These are phyloP conservation scores for Cryptocephalus moraei DNA, from an alignment of 2,888 invertebrate species.

Conservation along the genomic window DNA sequence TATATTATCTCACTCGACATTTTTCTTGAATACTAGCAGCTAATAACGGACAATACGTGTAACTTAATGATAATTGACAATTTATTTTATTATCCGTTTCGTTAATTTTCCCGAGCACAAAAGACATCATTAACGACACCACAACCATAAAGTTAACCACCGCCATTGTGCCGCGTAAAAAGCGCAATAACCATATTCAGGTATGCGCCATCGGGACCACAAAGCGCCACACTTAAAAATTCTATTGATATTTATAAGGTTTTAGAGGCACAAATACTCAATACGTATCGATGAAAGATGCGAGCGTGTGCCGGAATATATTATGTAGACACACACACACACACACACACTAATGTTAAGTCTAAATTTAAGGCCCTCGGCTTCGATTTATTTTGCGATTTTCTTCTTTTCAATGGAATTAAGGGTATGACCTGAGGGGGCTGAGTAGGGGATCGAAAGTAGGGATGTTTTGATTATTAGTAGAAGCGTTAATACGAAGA, in stretches of 20 bases:
- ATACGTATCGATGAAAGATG: conserved; percentile 26
- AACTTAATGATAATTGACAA: too few species aligned
- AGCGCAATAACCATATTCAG: conserved; percentile 15
- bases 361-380: conserved; percentile 16
- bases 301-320: conserved; percentile 26
- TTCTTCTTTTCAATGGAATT: too few species aligned
- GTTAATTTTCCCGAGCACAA: too few species aligned
- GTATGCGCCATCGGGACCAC: conserved; percentile 14
- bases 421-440: too few species aligned
- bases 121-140: neutral
- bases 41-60: too few species aligned
- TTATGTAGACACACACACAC: conserved; percentile 11
- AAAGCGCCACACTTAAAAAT: conserved; percentile 24
- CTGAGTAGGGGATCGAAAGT: too few species aligned
- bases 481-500: too few species aligned
- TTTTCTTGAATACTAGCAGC: too few species aligned
- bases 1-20: too few species aligned
- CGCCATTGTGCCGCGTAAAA: conserved; percentile 7
- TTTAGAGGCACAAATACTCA: conserved; percentile 22
- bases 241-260: conserved; percentile 30
- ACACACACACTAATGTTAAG: conserved; percentile 14
- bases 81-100: too few species aligned
- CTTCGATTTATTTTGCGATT: conserved; percentile 6
- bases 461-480: too few species aligned
- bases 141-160: conserved; percentile 3